phyloP scores from a whole-genome alignment of 2,888 invertebrate species.

The Yponomeuta sedellus region DNA sequence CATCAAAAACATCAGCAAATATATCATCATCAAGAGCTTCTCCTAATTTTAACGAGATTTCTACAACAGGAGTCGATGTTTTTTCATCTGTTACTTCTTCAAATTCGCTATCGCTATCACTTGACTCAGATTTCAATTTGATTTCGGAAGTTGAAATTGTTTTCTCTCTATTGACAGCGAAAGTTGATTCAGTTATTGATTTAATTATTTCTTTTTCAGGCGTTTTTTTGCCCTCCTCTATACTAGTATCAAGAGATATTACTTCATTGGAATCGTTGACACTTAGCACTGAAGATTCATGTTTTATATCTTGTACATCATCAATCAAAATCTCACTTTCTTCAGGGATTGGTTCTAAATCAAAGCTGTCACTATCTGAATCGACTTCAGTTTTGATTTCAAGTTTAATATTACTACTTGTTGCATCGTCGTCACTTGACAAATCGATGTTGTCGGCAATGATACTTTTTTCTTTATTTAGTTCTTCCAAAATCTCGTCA shows the following conservation, averaged over 20 bases:
- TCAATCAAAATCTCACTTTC: neutral
- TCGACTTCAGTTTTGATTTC: neutral
- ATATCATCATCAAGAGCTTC: constrained; percentile 75
- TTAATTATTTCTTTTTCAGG: neutral
- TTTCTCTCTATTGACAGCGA: neutral
- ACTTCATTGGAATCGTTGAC: constrained; percentile 44
- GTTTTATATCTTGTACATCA: neutral
- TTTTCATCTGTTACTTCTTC: constrained; percentile 65
- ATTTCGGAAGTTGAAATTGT: neutral
- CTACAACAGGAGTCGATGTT: constrained; percentile 53
- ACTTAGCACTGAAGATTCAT: constrained; percentile 30
- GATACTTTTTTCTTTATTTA: constrained; percentile 52
- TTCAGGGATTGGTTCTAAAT: neutral
- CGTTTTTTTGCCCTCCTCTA: constrained; percentile 30
- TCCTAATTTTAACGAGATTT: constrained; percentile 59
- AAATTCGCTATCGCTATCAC: constrained; percentile 70
- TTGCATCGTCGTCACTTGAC: constrained; percentile 54
- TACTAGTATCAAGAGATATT: constrained; percentile 44
- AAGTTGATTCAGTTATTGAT: neutral
- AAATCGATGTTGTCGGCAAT: constrained; percentile 50
- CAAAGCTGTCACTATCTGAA: neutral
- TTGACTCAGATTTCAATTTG: constrained; percentile 26
- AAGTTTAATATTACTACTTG: constrained; percentile 1
- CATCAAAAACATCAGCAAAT: constrained; percentile 83
- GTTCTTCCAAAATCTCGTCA: constrained; percentile 53